Base-by-base conservation (phyloP, 2,888 invertebrate species). In the Peribatodes rhomboidaria region DNA sequence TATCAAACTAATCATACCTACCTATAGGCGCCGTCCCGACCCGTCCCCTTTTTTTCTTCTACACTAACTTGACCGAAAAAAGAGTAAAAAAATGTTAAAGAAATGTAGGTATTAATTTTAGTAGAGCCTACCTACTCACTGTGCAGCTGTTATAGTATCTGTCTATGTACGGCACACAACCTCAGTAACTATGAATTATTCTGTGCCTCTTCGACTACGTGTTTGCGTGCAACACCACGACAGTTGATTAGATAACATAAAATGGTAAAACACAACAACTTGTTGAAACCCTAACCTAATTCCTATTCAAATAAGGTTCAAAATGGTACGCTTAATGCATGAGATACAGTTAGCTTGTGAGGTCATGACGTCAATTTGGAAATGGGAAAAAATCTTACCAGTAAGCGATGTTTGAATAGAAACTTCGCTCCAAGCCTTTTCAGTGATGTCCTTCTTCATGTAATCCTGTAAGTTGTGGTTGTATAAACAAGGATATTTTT, bases 361-460 rank as follows among this genome's bases (percentile, higher is more conserved):
- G 11, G 41, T 57, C 31, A 16, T 33, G 44, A 67, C 37, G 37
- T n/a, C 49, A 13, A 22, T 42, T 13, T 31, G n/a, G 9, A 44
- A 20, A 7, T 59, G 14, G 52, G 8, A 13, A 13, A 35, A 22
- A 22, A 41, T 53, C 73, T 74, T 69, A 84, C 84, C 82, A 57
- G 81, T 61, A 41, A 81, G 68, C 55, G 74, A 60, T 53, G 75
- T 75, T 67, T 74, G 76, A 35, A 65, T 69, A 3, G 83, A 75
- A 46, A 84, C 79, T 71, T 83, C 84, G 31, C 50, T 68, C 84
- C 84, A 84, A 10, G 83, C 82, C 60, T 68, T 74, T 37, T 84
- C 84, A 13, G 78, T 78, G 3, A 78, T 52, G 47, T 84, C 83
- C 67, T 79, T 84, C 65, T 76, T 80, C 59, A 77, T 72, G 62